Evolutionary conservation across 2,797 vertebrate species (phyloP).

Genomic region (Nyctalus aviator): DNA sequence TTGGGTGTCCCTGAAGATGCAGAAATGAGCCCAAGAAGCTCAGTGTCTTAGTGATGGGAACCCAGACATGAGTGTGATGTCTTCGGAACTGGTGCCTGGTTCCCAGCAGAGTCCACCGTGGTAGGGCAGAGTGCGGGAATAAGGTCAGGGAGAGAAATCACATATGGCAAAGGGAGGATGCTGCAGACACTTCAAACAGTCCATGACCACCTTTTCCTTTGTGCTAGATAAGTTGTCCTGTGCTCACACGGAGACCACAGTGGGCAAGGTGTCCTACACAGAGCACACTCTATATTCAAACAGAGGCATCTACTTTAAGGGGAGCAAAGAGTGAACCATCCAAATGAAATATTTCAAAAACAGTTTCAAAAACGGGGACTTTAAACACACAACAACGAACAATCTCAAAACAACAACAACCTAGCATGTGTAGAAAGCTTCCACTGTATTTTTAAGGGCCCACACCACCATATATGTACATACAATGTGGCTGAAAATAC

Average conservation of each 20-base stretch:
- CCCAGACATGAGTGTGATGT: neutral
- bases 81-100: neutral
- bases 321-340: neutral
- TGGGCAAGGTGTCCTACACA: neutral
- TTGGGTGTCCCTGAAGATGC: neutral
- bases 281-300: neutral
- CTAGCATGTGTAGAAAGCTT: neutral
- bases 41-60: neutral
- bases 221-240: neutral
- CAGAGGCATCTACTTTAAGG: neutral
- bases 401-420: neutral
- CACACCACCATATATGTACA: neutral
- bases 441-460: neutral
- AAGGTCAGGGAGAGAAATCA: no score
- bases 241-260: neutral
- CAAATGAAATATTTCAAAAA: neutral
- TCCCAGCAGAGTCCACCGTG: neutral
- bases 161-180: rapidly evolving
- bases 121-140: neutral
- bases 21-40: neutral
- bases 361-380: neutral
- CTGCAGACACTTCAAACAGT: neutral
- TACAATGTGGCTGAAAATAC: neutral
- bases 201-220: neutral
- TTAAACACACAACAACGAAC: neutral